These are phyloP conservation scores for Eira barbara DNA, from an alignment of 2,113 vertebrate species.

Conservation along the genomic window DNA sequence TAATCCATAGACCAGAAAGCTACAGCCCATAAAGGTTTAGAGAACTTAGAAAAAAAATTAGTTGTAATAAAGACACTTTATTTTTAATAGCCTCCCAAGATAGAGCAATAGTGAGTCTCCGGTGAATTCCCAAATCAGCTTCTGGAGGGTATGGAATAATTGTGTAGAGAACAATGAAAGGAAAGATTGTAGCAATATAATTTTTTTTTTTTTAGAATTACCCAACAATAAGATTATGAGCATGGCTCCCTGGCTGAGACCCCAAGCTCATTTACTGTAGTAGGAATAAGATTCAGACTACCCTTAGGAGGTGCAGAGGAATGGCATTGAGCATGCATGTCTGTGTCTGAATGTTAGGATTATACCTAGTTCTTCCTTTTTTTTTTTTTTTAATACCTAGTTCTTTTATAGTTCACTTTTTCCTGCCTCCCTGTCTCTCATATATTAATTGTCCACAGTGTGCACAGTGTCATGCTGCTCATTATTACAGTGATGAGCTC, in stretches of 20 bases:
- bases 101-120: neutral
- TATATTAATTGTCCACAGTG: neutral
- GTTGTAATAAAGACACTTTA: neutral
- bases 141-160: neutral
- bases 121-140: neutral
- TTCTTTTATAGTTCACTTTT: neutral
- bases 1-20: slow-evolving; percentile 4
- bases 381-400: neutral
- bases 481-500: neutral
- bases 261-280: neutral
- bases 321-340: neutral
- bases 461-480: neutral
- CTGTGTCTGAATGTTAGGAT: neutral
- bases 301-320: neutral
- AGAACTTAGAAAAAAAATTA: slow-evolving; percentile 1
- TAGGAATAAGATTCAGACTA: neutral
- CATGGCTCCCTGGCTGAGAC: neutral
- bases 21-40: neutral
- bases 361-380: neutral
- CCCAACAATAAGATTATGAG: neutral
- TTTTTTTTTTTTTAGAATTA: slow-evolving; percentile 19
- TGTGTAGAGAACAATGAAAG: slow-evolving; percentile 45
- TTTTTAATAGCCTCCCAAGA: slow-evolving; percentile 15
- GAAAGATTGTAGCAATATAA: neutral
- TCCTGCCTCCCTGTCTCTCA: neutral